These are phyloP conservation scores for Leistus spinibarbis DNA, from an alignment of 2,888 invertebrate genomes.

Conservation along the genomic window DNA sequence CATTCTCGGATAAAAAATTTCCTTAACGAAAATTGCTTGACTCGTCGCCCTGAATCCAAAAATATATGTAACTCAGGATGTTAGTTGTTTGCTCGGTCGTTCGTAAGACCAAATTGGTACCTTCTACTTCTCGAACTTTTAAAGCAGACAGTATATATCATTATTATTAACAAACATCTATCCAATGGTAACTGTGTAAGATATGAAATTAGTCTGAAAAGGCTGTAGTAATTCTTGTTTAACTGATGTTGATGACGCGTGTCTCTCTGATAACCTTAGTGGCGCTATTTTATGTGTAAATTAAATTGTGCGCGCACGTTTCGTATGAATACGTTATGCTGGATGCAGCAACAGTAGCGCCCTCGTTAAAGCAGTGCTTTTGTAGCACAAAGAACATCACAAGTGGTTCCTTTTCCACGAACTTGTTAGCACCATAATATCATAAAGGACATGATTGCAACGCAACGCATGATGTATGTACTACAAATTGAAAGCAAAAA, in stretches of 20 bases:
- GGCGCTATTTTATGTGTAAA: not conserved
- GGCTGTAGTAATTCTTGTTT: no score
- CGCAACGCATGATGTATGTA: slow-evolving; percentile 19
- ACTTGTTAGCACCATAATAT: slow-evolving; percentile 30
- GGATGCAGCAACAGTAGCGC: slow-evolving; percentile 10
- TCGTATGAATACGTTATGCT: slow-evolving; percentile 14
- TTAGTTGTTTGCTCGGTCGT: no score
- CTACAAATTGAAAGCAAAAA: slow-evolving; percentile 25
- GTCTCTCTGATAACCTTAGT: not conserved
- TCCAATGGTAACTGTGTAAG: no score
- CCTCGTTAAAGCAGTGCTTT: not conserved
- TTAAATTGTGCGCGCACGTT: slow-evolving; percentile 15
- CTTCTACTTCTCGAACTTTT: no score
- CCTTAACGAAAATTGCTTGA: no score
- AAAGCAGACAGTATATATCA: no score
- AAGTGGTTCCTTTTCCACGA: slow-evolving; percentile 2
- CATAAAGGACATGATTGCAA: slow-evolving; percentile 34
- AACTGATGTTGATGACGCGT: not conserved
- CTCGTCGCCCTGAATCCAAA: no score
- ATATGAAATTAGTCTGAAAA: no score
- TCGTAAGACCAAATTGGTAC: no score
- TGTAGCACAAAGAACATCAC: slow-evolving; percentile 31
- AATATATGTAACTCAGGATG: no score
- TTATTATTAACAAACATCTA: no score
- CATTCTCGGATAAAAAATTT: no score